These are phyloP conservation scores for Andricus curvator DNA, from an alignment of 2,888 invertebrate genomes.

Conservation along the genomic window DNA sequence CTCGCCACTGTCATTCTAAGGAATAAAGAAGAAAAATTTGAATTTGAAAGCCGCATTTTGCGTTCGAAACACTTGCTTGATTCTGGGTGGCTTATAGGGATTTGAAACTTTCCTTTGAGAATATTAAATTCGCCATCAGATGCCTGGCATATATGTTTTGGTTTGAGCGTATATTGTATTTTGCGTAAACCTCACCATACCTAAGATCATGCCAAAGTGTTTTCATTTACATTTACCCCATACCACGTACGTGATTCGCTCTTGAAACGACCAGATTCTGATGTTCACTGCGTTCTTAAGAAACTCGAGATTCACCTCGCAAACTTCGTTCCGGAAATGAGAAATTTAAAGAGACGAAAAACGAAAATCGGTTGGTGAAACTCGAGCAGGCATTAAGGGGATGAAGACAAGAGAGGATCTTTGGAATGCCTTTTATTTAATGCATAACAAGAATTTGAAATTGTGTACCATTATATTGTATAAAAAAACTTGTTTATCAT, in stretches of 20 bases:
- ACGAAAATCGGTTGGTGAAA: conserved; percentile 60
- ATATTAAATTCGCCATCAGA: conserved; percentile 4
- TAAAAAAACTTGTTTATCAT: too few species aligned
- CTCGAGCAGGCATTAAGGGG: background rate
- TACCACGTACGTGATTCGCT: background rate
- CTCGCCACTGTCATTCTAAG: background rate
- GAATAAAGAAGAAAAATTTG: background rate
- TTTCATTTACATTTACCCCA: conserved; percentile 16
- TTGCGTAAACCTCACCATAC: background rate
- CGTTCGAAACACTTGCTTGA: background rate
- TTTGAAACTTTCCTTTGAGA: conserved; percentile 2
- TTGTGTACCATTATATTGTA: too few species aligned
- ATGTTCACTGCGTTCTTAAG: conserved; percentile 18
- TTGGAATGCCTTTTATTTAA: too few species aligned
- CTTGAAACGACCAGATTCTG: conserved; percentile 13
- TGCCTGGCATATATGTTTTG: background rate
- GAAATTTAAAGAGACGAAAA: background rate
- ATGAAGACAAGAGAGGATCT: background rate
- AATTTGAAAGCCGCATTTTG: background rate
- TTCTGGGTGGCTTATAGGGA: background rate
- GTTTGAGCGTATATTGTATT: background rate
- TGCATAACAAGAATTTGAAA: too few species aligned
- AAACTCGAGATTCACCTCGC: conserved; percentile 31
- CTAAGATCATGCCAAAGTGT: conserved; percentile 22
- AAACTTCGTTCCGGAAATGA: conserved; percentile 26